phyloP scores from a whole-genome alignment of 2,888 invertebrate genomes.

The Drosophila limbata region DNA sequence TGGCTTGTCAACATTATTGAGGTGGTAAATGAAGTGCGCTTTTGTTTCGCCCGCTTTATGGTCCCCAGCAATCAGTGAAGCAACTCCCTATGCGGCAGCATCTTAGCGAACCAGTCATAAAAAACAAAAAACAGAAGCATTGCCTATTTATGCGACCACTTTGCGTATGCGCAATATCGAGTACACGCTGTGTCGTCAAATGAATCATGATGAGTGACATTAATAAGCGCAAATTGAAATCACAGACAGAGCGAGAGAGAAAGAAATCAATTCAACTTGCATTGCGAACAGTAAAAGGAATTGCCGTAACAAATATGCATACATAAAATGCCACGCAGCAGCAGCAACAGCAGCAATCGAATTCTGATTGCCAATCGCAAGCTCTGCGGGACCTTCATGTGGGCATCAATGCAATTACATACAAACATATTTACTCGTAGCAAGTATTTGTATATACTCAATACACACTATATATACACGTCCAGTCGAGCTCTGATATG shows the following conservation, averaged over 20 bases:
- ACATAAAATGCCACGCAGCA: constrained; percentile 41
- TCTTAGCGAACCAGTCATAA: constrained; percentile 31
- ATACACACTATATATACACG: constrained; percentile 18
- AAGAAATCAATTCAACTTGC: constrained; percentile 18
- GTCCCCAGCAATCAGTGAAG: constrained; percentile 50
- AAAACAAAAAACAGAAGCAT: constrained; percentile 32
- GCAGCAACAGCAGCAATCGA: constrained; percentile 27
- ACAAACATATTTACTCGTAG: constrained; percentile 17
- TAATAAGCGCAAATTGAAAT: constrained; percentile 46
- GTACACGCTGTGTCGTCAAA: background rate
- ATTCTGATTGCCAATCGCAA: constrained; percentile 19
- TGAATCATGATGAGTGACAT: constrained; percentile 14
- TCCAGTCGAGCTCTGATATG: constrained; percentile 31
- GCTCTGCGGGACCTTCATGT: constrained; percentile 2
- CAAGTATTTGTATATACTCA: constrained; percentile 18
- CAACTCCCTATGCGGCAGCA: constrained; percentile 26
- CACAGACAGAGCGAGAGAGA: constrained; percentile 10
- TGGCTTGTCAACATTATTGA: constrained; percentile 59
- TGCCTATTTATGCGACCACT: constrained; percentile 24
- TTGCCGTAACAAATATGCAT: constrained; percentile 23
- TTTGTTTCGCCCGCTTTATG: constrained; percentile 49
- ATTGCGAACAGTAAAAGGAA: constrained; percentile 18
- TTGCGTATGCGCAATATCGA: constrained; percentile 42
- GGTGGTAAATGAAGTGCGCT: constrained; percentile 40
- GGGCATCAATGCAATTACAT: constrained; percentile 46